Conservation (phyloP, 2,888 invertebrate genomes). For the Cerastis rubricosa region DNA sequence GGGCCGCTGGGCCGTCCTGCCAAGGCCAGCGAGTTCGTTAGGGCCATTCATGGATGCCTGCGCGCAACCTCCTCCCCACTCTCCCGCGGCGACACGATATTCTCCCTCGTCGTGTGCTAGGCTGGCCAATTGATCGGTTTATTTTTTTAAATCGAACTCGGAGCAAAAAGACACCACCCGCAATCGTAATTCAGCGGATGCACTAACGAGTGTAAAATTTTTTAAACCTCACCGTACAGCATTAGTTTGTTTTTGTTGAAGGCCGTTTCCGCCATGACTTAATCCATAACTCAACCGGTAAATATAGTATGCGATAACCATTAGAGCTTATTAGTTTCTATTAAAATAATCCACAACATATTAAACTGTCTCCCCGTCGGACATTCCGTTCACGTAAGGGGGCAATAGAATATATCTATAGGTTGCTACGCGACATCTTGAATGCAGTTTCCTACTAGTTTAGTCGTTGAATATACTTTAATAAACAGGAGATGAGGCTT, state of each 20-base stretch:
- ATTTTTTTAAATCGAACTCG: constrained; percentile 81
- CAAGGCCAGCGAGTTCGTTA: constrained; percentile 90
- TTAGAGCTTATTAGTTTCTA: constrained; percentile 71
- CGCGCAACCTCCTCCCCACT: constrained; percentile 79
- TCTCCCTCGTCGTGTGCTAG: constrained; percentile 84
- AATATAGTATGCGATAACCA: constrained; percentile 66
- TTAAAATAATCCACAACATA: constrained; percentile 66
- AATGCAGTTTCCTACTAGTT: constrained; percentile 70
- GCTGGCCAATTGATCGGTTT: constrained; percentile 85
- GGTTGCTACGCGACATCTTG: constrained; percentile 63
- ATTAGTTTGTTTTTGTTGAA: constrained; percentile 85
- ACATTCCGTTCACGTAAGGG: constrained; percentile 62
- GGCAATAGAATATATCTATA: constrained; percentile 61
- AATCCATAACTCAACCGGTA: constrained; percentile 74
- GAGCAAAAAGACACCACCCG: constrained; percentile 83
- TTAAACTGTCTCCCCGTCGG: constrained; percentile 60
- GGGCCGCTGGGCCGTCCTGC: constrained; percentile 80
- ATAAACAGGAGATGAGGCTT: constrained; percentile 73
- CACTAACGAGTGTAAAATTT: constrained; percentile 88
- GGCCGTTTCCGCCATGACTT: constrained; percentile 82
- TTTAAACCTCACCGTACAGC: constrained; percentile 81
- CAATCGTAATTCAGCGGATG: constrained; percentile 89
- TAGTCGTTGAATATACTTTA: constrained; percentile 71
- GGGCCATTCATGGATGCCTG: constrained; percentile 89
- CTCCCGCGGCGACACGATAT: constrained; percentile 85